phyloP scores from a whole-genome alignment of 1,140 invertebrate species.

The Lepidostoma basale region DNA sequence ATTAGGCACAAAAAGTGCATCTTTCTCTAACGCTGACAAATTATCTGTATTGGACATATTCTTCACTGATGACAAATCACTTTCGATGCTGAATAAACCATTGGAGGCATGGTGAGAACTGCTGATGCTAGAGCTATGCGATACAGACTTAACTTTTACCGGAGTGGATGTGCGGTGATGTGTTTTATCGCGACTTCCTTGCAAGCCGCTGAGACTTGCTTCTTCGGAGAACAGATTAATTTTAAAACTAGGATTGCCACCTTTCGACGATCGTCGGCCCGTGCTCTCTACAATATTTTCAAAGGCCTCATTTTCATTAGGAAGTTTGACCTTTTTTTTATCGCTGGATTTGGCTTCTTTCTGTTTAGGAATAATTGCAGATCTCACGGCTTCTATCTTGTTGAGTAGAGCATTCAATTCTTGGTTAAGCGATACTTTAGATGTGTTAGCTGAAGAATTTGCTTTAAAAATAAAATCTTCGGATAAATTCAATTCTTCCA shows the following conservation, averaged over 20 bases:
- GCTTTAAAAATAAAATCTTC: constrained; percentile 51
- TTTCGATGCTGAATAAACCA: constrained; percentile 58
- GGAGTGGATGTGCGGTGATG: constrained; percentile 60
- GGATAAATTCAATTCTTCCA: constrained; percentile 48
- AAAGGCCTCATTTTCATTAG: neutral
- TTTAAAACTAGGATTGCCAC: constrained; percentile 47
- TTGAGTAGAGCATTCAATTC: constrained; percentile 18
- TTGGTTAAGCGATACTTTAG: constrained; percentile 16
- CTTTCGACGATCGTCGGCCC: neutral
- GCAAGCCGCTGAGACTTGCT: constrained; percentile 4
- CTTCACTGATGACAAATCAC: constrained; percentile 62
- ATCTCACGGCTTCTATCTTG: constrained; percentile 15
- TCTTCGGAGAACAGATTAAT: constrained; percentile 29
- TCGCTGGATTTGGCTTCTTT: constrained; percentile 7
- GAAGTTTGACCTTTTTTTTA: neutral
- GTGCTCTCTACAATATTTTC: neutral
- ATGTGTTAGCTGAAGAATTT: constrained; percentile 19
- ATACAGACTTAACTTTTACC: constrained; percentile 57
- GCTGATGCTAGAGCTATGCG: constrained; percentile 55
- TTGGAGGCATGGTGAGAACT: constrained; percentile 52
- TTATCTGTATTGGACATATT: constrained; percentile 56
- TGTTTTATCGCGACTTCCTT: constrained; percentile 48
- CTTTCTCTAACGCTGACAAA: constrained; percentile 56
- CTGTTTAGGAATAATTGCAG: neutral
- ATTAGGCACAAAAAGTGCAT: constrained; percentile 58